Evolutionary conservation across 2,797 vertebrate genomes (phyloP).

Genomic region (Gila robusta): DNA sequence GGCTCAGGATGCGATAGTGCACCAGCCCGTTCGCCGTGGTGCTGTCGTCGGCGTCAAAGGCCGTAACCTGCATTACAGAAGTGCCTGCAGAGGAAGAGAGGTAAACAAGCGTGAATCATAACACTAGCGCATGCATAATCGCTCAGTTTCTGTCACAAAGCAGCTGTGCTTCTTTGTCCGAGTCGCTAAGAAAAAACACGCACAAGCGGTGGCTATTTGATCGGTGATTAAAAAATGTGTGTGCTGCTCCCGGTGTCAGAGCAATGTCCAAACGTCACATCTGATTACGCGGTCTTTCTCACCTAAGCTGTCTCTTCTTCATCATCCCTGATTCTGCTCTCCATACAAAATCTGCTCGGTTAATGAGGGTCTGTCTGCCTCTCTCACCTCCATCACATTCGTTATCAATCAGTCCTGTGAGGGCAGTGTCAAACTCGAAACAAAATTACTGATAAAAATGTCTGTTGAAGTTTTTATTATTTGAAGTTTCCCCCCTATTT

Average conservation of each 20-base stretch:
- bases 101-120: slow-evolving; percentile 27
- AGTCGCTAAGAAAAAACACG: slow-evolving; percentile 7
- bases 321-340: slow-evolving; percentile 60
- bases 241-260: not conserved
- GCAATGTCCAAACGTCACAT: slow-evolving; percentile 35
- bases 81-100: slow-evolving; percentile 81
- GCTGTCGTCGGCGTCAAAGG: slow-evolving; percentile 91
- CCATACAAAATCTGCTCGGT: slow-evolving; percentile 74
- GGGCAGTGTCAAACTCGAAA: slow-evolving; percentile 34
- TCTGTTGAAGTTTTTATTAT: not conserved
- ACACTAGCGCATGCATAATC: slow-evolving; percentile 53
- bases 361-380: slow-evolving; percentile 72
- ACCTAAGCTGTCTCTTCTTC: slow-evolving; percentile 34
- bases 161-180: slow-evolving; percentile 41
- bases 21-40: slow-evolving; percentile 97
- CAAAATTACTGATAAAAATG: not conserved
- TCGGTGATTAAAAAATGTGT: slow-evolving; percentile 20
- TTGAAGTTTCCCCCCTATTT: too few relatives aligned
- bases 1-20: slow-evolving; percentile 93
- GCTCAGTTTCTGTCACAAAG: slow-evolving; percentile 25
- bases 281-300: slow-evolving; percentile 28
- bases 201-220: slow-evolving; percentile 32
- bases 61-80: slow-evolving; percentile 96
- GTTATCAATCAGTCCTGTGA: slow-evolving; percentile 69
- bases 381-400: slow-evolving; percentile 72